These are phyloP conservation scores for Crocidura indochinensis DNA, from an alignment of 2,797 vertebrate genomes.

Conservation along the genomic window DNA sequence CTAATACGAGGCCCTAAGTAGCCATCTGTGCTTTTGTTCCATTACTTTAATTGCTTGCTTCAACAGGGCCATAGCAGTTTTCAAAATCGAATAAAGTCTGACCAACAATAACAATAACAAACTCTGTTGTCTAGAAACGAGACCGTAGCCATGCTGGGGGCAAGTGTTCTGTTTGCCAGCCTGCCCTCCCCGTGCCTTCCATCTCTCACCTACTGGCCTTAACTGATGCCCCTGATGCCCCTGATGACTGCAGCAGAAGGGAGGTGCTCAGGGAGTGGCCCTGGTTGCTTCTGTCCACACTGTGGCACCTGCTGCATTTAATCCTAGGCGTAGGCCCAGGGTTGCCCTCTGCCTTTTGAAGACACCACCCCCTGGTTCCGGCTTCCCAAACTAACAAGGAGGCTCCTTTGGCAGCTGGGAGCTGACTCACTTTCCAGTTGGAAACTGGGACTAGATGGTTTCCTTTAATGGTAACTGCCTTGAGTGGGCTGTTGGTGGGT, in stretches of 20 bases:
- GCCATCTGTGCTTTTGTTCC: slow-evolving; percentile 80
- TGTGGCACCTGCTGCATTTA: slow-evolving; percentile 17
- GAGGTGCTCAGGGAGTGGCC: not conserved
- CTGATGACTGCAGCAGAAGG: not conserved
- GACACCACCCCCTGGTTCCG: slow-evolving; percentile 54
- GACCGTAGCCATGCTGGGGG: not conserved
- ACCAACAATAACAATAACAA: not conserved
- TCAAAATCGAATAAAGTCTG: slow-evolving; percentile 68
- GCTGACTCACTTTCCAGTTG: slow-evolving; percentile 58
- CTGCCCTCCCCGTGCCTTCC: not conserved
- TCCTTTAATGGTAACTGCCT: slow-evolving; percentile 62
- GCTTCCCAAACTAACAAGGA: slow-evolving; percentile 61
- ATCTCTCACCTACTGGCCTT: not conserved
- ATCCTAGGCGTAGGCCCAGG: slow-evolving; percentile 15
- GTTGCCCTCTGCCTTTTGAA: slow-evolving; percentile 69
- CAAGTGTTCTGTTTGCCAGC: not conserved
- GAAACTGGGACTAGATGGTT: slow-evolving; percentile 64
- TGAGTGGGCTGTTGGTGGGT: slow-evolving; percentile 5
- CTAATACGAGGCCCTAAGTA: slow-evolving; percentile 54
- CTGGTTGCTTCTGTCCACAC: too few relatives aligned
- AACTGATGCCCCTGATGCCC: slow-evolving; percentile 28
- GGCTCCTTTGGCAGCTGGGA: slow-evolving; percentile 28
- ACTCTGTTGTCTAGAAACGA: slow-evolving; percentile 66
- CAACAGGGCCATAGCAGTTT: slow-evolving; percentile 67
- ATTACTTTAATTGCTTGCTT: slow-evolving; percentile 81